Percentiles rank a stretch among this genome's conserved stretches.
Conservation (phyloP, 2,113 vertebrate genomes). For the Anolis sagrei region DNA sequence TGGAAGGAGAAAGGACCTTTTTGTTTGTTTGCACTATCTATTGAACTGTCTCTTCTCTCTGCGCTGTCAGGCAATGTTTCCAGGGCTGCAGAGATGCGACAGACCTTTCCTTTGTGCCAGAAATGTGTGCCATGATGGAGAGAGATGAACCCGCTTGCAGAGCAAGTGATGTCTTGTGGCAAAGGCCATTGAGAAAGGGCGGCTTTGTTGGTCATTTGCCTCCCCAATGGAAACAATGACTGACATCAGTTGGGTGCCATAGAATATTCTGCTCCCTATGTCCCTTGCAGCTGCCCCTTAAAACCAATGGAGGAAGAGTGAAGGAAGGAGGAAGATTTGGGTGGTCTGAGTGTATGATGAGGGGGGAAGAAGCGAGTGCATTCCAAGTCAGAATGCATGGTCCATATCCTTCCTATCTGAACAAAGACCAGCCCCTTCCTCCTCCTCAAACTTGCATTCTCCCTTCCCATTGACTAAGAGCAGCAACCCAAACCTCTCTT, state of each 20-base stretch:
- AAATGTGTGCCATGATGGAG: not conserved
- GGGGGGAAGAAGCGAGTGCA: too few species aligned
- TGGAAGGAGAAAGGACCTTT: conserved; percentile 38
- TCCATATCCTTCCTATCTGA: too few species aligned
- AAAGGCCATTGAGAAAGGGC: not conserved
- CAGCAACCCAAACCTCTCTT: too few species aligned
- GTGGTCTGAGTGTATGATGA: too few species aligned
- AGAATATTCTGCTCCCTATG: not conserved
- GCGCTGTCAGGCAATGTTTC: conserved; percentile 41
- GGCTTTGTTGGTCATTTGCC: not conserved
- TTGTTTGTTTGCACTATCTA: conserved; percentile 49
- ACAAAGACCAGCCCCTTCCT: too few species aligned
- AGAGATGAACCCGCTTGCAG: not conserved
- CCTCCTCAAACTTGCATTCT: too few species aligned
- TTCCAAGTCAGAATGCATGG: too few species aligned
- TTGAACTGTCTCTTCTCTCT: not conserved
- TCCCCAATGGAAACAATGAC: not conserved
- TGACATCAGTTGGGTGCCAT: too few species aligned
- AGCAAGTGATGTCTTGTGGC: not conserved
- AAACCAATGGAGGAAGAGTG: too few species aligned
- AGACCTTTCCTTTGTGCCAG: not conserved
- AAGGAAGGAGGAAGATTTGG: not conserved
- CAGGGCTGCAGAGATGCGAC: conserved; percentile 29
- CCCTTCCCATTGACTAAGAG: too few species aligned
- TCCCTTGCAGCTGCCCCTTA: not conserved